phyloP scores from a whole-genome alignment of 2,888 invertebrate species.

The Meloe dianella region DNA sequence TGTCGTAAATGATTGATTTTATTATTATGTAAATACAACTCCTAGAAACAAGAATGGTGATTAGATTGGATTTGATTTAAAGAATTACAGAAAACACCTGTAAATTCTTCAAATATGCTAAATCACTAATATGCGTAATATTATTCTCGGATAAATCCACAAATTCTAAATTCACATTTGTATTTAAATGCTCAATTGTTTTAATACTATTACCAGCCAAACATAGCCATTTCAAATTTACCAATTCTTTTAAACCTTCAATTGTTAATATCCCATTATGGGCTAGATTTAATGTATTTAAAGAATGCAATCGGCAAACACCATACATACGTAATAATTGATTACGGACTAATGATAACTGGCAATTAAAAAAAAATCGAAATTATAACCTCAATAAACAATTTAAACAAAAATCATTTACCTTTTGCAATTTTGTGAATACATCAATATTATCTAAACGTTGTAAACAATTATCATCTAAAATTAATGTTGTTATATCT shows the following conservation, averaged over 20 bases:
- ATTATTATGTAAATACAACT: constrained; percentile 85
- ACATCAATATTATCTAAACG: constrained; percentile 87
- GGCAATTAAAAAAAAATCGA: constrained; percentile 52
- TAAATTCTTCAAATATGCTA: constrained; percentile 80
- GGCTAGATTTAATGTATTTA: constrained; percentile 82
- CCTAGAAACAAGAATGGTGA: constrained; percentile 62
- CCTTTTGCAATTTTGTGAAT: constrained; percentile 78
- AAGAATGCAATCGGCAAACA: constrained; percentile 77
- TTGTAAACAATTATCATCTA: constrained; percentile 87
- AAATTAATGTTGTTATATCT: constrained; percentile 70
- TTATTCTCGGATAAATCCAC: constrained; percentile 90
- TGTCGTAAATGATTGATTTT: constrained; percentile 80
- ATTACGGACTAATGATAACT: constrained; percentile 87
- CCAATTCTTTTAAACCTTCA: constrained; percentile 86
- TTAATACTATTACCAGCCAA: constrained; percentile 90
- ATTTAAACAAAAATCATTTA: constrained; percentile 58
- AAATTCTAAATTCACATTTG: constrained; percentile 80
- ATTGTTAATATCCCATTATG: constrained; percentile 88
- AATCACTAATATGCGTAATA: constrained; percentile 83
- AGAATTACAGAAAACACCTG: constrained; percentile 66
- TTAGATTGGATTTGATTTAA: constrained; percentile 13
- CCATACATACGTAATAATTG: constrained; percentile 87
- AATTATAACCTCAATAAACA: constrained; percentile 15
- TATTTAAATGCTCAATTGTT: constrained; percentile 87
- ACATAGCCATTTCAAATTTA: constrained; percentile 80